Base-by-base conservation (phyloP, 2,797 vertebrate genomes). In the Sternarchorhynchus goeldii region DNA sequence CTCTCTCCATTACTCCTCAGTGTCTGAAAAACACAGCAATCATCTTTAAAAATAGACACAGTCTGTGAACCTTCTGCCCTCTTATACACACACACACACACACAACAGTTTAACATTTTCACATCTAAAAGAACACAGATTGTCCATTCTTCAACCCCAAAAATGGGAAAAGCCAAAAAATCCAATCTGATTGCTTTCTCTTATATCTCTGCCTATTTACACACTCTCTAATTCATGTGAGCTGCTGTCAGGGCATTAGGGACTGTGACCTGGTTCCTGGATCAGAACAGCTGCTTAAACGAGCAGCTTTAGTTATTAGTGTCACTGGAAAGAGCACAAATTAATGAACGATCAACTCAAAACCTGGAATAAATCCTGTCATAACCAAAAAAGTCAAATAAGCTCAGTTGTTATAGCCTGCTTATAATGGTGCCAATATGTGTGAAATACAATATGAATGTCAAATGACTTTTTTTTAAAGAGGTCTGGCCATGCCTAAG, bases 141-240 rank as follows among this genome's bases (percentile, higher is more conserved):
- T 31, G 14, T 32, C 29, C 8, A 50, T 14, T 14, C 45, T 50
- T 50, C 39, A 41, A 8, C 39, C 25, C 25, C 6, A 50, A 45
- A 62, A 32, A 17, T 17, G 32, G 29, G 32, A 17, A 32, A 32
- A 34, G 6, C 6, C 31, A 41, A 25, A 20, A 6, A 45, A n/a
- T 76, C 74, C 45, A 36, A 71, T 75, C 74, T 70, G 55, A 65
- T 57, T 75, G 16, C 32, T 75, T 82, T 76, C 77, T 79, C 16
- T 67, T 25, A 25, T 25, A 25, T 25, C 25, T 25, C 25, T 25
- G 25, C 25, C 25, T 25, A 25, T 25, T 25, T 83, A 81, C 77
- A 83, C 53, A 72, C 80, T 84, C 79, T 77, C 79, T 74, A 76
- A 83, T 84, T 76, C 66, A 64, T 66, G 55, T 50, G 16, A 8